Percentiles rank a stretch among this genome's conserved stretches.
Conservation (phyloP, 2,888 invertebrate species). For the Caenorhabditis becei region DNA sequence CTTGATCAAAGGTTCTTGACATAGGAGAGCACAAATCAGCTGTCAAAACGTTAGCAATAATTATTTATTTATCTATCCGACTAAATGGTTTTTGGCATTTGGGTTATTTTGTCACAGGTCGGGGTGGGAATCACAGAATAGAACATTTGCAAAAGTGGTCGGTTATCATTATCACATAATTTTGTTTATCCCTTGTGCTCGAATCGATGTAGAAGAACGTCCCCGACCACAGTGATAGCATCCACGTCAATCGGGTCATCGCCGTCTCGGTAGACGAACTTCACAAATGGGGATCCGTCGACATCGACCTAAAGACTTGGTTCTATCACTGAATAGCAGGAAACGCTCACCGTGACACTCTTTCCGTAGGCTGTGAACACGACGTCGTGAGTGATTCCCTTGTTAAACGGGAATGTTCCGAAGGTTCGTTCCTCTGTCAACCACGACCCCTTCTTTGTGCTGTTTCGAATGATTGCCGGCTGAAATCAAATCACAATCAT, state of each 20-base stretch:
- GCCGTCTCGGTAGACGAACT: conserved; percentile 69
- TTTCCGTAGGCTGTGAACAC: conserved; percentile 68
- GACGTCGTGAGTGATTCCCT: conserved; percentile 76
- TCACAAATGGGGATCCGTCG: conserved; percentile 70
- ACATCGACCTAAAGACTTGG: conserved; percentile 66
- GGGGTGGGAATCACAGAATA: too few relatives aligned
- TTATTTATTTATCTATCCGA: too few relatives aligned
- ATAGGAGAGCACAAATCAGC: not conserved
- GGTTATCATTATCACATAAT: not conserved
- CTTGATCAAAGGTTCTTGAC: not conserved
- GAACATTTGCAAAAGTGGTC: not conserved
- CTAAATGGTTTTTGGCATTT: too few relatives aligned
- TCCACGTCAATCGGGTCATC: conserved; percentile 64
- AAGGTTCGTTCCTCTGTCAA: conserved; percentile 72
- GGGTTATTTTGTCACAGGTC: too few relatives aligned
- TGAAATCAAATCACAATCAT: conserved; percentile 46
- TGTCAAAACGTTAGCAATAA: not conserved
- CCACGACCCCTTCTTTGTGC: conserved; percentile 71
- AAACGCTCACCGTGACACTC: conserved; percentile 64
- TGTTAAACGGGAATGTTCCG: conserved; percentile 73
- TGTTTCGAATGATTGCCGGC: conserved; percentile 74
- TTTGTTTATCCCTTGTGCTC: conserved; percentile 58
- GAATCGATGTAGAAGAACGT: conserved; percentile 71
- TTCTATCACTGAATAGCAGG: conserved; percentile 3
- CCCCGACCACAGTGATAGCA: conserved; percentile 67